Percentiles rank a stretch among this genome's conserved stretches.
Evolutionary conservation across 2,797 vertebrate species (phyloP).

Genomic region (Craterocephalus amniculus): DNA sequence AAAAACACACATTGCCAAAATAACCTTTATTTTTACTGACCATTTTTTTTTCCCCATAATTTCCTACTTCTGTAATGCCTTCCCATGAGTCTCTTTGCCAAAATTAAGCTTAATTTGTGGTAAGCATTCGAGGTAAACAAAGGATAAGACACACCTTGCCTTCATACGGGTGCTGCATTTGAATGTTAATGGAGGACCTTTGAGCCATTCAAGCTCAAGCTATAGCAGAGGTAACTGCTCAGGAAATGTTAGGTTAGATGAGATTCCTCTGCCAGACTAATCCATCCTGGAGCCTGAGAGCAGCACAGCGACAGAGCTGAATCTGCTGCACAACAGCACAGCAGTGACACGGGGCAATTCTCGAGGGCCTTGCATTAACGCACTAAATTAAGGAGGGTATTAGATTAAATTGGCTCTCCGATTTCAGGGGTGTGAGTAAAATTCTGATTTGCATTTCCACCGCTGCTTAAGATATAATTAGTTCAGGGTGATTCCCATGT

Average conservation of each 20-base stretch:
- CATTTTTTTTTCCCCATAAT: not conserved
- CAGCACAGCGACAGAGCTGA: conserved; percentile 51
- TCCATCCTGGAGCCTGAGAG: conserved; percentile 79
- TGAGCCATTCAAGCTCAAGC: conserved; percentile 69
- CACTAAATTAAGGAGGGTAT: conserved; percentile 88
- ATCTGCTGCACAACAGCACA: conserved; percentile 75
- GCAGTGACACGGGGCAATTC: conserved; percentile 84
- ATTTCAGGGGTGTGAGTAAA: conserved; percentile 90
- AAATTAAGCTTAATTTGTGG: conserved; percentile 32
- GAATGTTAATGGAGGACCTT: conserved; percentile 77
- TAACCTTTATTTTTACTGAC: not conserved
- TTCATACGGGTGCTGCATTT: conserved; percentile 59
- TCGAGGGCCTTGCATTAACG: conserved; percentile 86
- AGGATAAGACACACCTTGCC: conserved; percentile 40
- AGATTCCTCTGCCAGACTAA: conserved; percentile 82
- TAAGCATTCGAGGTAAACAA: conserved; percentile 62
- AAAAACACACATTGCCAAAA: not conserved
- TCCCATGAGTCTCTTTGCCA: conserved; percentile 9
- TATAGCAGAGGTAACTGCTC: conserved; percentile 79
- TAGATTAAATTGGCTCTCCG: conserved; percentile 89
- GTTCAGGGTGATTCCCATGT: conserved; percentile 88
- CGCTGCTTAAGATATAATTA: conserved; percentile 88
- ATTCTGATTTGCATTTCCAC: conserved; percentile 88
- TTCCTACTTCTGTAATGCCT: not conserved
- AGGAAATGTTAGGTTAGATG: conserved; percentile 84